Conservation (phyloP, 2,113 vertebrate genomes). For the Chlamydotis undulata region DNA sequence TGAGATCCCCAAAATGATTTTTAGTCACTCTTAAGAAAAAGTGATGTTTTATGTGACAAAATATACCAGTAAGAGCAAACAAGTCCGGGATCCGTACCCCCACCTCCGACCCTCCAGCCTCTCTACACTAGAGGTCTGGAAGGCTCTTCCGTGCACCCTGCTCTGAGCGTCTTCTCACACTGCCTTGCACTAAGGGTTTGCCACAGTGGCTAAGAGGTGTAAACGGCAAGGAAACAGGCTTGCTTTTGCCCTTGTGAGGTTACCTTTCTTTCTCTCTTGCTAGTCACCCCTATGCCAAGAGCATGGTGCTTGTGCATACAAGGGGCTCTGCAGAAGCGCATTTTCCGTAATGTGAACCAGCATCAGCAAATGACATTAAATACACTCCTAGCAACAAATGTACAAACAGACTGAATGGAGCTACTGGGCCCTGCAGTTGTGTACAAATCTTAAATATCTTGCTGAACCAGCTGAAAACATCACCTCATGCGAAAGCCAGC, state of each 20-base stretch:
- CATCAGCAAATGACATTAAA: not conserved
- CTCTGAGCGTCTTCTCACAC: not conserved
- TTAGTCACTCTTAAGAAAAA: not conserved
- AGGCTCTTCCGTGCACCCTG: not conserved
- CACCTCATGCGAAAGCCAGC: accelerated
- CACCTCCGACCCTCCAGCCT: not conserved
- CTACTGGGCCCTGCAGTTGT: not conserved
- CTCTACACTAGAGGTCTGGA: not conserved
- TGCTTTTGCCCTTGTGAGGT: not conserved
- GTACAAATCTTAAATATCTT: not conserved
- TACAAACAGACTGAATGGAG: not conserved
- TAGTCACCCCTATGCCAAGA: not conserved
- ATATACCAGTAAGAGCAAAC: not conserved
- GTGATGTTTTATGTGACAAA: not conserved
- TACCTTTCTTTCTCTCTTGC: not conserved
- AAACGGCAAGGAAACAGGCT: not conserved
- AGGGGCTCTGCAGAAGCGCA: accelerated
- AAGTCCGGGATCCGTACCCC: not conserved
- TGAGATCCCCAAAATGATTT: not conserved
- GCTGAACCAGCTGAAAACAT: not conserved
- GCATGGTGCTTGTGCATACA: not conserved
- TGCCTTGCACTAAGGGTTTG: not conserved
- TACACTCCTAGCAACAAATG: not conserved
- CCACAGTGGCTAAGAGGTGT: not conserved
- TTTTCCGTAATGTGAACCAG: not conserved